Evolutionary conservation across 2,797 vertebrate genomes (phyloP).

Genomic region (Chelon auratus): DNA sequence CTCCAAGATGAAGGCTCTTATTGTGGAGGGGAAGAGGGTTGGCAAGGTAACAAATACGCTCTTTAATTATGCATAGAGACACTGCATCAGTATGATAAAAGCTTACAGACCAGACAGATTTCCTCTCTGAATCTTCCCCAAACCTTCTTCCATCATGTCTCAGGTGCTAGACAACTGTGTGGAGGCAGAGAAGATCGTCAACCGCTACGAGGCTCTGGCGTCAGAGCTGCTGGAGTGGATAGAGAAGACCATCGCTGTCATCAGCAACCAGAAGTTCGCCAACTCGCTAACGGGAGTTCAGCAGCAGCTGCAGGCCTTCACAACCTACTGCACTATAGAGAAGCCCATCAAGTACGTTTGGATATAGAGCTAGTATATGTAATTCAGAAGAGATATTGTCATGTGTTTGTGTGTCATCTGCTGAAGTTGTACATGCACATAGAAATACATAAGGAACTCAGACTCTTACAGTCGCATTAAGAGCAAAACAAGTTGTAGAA

Average conservation of each 20-base stretch:
- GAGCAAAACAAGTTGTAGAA: not conserved
- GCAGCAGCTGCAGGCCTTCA: slow-evolving; percentile 96
- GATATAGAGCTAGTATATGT: no score
- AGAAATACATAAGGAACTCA: no score
- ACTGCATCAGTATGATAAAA: not conserved
- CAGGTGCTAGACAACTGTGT: slow-evolving; percentile 94
- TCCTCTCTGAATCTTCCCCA: not conserved
- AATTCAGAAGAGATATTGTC: no score
- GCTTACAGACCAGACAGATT: no score
- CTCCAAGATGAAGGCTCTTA: slow-evolving; percentile 98
- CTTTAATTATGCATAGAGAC: not conserved
- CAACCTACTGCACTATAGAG: slow-evolving; percentile 95
- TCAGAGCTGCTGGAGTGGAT: slow-evolving; percentile 94
- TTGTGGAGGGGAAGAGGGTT: slow-evolving; percentile 95
- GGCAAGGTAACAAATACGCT: slow-evolving; percentile 88
- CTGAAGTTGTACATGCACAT: no score
- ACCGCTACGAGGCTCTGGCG: slow-evolving; percentile 89
- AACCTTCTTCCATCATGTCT: not conserved
- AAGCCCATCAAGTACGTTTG: slow-evolving; percentile 91
- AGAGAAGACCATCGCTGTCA: slow-evolving; percentile 90
- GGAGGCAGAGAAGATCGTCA: slow-evolving; percentile 89
- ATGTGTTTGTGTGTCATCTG: no score
- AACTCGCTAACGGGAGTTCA: slow-evolving; percentile 94
- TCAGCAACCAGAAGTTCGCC: slow-evolving; percentile 96
- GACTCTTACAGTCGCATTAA: no score